A percentile compares a stretch with the other conserved stretches of the same genome.
Conservation (phyloP, 2,888 invertebrate genomes). For the Salticus scenicus region DNA sequence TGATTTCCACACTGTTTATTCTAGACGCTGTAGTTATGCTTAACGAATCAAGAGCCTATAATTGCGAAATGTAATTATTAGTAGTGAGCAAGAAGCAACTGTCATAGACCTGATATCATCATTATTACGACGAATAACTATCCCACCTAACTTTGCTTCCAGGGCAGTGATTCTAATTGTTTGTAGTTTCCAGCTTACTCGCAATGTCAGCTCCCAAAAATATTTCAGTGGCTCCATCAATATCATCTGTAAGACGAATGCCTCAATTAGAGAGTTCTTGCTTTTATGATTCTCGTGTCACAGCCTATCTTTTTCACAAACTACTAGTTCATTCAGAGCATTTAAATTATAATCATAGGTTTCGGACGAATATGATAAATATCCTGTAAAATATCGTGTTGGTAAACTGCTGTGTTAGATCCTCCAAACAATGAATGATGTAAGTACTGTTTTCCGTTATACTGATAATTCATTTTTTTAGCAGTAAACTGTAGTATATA, state of each 20-base stretch:
- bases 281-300: not conserved
- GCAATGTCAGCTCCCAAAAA: not conserved
- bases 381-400: no score
- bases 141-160: not conserved
- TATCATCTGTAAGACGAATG: conserved; percentile 5
- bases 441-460: no score
- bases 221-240: not conserved
- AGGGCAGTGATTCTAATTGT: not conserved
- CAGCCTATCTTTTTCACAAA: not conserved
- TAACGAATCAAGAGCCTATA: not conserved
- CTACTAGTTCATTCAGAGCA: no score
- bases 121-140: not conserved
- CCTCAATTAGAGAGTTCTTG: not conserved
- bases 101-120: not conserved
- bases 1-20: no score
- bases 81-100: not conserved
- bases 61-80: not conserved
- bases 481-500: no score
- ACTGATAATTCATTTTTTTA: no score
- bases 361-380: no score
- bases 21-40: no score
- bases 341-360: no score
- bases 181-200: not conserved
- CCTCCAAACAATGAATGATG: no score
- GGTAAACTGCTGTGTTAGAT: no score